phyloP scores from a whole-genome alignment of 2,888 invertebrate genomes.

The Bimastos eiseni region DNA sequence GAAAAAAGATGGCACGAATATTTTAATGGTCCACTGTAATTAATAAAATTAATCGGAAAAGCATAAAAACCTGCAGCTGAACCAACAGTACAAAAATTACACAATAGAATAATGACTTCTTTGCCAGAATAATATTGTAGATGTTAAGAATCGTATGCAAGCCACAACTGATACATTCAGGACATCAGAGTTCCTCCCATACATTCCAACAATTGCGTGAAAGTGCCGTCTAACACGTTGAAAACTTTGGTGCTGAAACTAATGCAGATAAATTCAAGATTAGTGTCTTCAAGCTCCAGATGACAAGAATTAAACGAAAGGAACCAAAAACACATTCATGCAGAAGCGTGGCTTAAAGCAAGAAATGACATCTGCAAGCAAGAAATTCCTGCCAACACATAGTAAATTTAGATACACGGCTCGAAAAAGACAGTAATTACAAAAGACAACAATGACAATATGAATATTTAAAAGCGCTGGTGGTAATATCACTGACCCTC shows the following conservation, averaged over 20 bases:
- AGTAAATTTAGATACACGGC: neutral
- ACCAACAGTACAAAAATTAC: neutral
- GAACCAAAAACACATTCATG: neutral
- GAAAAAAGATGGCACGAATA: neutral
- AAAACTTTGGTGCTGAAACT: neutral
- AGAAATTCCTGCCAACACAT: neutral
- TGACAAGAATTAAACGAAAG: neutral
- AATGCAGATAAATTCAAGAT: neutral
- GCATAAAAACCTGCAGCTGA: neutral
- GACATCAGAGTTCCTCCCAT: neutral
- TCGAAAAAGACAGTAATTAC: neutral
- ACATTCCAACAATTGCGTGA: neutral
- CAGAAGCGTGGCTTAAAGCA: neutral
- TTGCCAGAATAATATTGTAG: neutral
- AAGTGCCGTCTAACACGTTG: neutral
- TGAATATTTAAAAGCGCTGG: neutral
- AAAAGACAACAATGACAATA: neutral
- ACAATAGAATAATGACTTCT: neutral
- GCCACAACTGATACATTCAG: neutral
- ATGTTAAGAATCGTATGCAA: neutral
- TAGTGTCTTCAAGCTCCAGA: neutral
- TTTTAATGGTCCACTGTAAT: neutral
- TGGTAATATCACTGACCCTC: neutral
- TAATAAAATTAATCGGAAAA: neutral
- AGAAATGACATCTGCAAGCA: neutral